Base-by-base conservation (phyloP, 1,140 invertebrate genomes). In the Amyelois transitella region DNA sequence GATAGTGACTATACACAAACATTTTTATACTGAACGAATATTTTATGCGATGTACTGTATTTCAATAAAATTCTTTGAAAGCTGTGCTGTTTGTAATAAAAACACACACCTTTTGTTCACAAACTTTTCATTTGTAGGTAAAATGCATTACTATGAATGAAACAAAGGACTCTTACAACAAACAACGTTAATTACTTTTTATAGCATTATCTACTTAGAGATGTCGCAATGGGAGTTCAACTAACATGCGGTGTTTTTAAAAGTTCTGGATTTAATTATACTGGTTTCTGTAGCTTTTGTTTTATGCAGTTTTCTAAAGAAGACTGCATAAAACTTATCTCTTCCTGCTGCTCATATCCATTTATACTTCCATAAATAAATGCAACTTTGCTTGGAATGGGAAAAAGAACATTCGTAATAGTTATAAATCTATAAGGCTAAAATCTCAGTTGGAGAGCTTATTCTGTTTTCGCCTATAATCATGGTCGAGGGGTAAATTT, bases 381-480 rank as follows among this genome's bases (percentile, higher is more conserved):
- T n/a, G n/a, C n/a, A n/a, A n/a, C n/a, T n/a, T n/a, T n/a, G n/a
- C n/a, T n/a, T n/a, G n/a, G n/a, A n/a, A n/a, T n/a, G n/a, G n/a
- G n/a, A n/a, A n/a, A n/a, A n/a, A n/a, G n/a, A n/a, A n/a, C n/a
- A n/a, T n/a, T n/a, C n/a, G n/a, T n/a, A n/a, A n/a, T n/a, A n/a
- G n/a, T n/a, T n/a, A n/a, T n/a, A n/a, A n/a, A n/a, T n/a, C n/a
- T n/a, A n/a, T n/a, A n/a, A n/a, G n/a, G n/a, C n/a, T n/a, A n/a
- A n/a, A n/a, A n/a, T n/a, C n/a, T n/a, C n/a, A n/a, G n/a, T n/a
- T n/a, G n/a, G n/a, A n/a, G n/a, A n/a, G n/a, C n/a, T n/a, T n/a
- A n/a, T n/a, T n/a, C n/a, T n/a, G 12, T 45, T 45, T 20, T 43
- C n/a, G n/a, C 18, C 53, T 10, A 55, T 20, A 43, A n/a, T n/a